Evolutionary conservation across 2,113 vertebrate species (phyloP), one percentile per base, ranked within the genome.

Genomic region (Hippocampus zosterae): DNA sequence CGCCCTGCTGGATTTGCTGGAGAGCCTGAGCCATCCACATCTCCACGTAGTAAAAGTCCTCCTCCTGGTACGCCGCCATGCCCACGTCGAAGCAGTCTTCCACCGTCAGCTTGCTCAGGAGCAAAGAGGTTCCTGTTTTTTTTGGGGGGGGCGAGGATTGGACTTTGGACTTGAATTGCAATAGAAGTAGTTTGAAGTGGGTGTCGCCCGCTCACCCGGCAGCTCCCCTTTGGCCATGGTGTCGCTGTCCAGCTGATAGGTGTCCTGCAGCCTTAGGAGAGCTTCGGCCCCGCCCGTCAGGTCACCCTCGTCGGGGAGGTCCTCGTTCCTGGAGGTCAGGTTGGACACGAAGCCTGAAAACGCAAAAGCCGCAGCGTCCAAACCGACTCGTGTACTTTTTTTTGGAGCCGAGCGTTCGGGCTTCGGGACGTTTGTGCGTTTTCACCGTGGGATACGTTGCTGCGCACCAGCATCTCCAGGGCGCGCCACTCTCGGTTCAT

Each of bases 1-100:
- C 93, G 1, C 93, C 95, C 66, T 90, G 86, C 64, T 97, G 93
- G 88, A 98, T 68, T 83, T 97, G 96, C 65, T 78, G 91, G 55
- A 98, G 87, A 6, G 97, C 95, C 81, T 99, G 96, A 5, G 90
- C 87, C 96, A 98, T 98, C 97, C 97, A 99, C 61, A 97, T 89
- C 84, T 95, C 94, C 0, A 96, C 95, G 83, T 97, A 96, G 85
- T 95, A 95, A 85, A 97, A 99, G 82, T 99, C 96, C 0, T 93
- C 91, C 67, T 96, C 95, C 0, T 94, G 93, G 79, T 98, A 98
- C 1, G 95, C 94, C 68, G 95, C 93, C 89, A 94, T 96, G 1
- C 96, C 96, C 60, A 99, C 90, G 78, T 97, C 96, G 77, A 90
- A 98, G 90, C 96, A 99, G 80, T 98, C 97, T 18, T 94, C 95